Evolutionary conservation across 2,888 invertebrate species (phyloP).

Genomic region (Drosophila rellima): DNA sequence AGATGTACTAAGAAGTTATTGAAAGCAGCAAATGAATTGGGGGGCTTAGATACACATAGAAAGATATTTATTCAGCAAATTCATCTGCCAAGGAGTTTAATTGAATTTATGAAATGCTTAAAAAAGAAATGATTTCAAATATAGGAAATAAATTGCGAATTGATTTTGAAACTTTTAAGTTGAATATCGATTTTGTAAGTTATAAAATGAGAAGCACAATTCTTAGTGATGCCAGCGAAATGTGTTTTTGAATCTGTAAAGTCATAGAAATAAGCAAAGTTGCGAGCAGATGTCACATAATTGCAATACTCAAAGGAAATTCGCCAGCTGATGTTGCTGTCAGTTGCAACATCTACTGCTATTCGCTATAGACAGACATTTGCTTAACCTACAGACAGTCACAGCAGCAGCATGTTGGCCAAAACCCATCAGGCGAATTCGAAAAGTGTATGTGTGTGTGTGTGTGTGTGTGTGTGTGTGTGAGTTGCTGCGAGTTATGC

Average conservation of each 20-base stretch:
- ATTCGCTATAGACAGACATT: slow-evolving; percentile 23
- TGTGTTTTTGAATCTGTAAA: background rate
- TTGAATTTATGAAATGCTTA: too few relatives aligned
- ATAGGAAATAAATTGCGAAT: too few relatives aligned
- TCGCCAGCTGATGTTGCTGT: slow-evolving; percentile 24
- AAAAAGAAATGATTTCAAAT: too few relatives aligned
- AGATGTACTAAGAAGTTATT: background rate
- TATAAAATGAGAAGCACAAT: background rate
- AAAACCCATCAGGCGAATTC: slow-evolving; percentile 15
- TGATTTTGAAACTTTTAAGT: background rate
- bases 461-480: slow-evolving; percentile 25
- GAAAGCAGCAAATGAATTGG: background rate
- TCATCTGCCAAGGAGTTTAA: too few relatives aligned
- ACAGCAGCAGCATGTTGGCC: slow-evolving; percentile 33
- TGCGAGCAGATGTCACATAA: slow-evolving; percentile 35
- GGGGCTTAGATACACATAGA: slow-evolving; percentile 16
- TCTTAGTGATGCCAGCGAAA: background rate
- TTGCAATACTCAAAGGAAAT: slow-evolving; percentile 41
- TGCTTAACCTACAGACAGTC: slow-evolving; percentile 27
- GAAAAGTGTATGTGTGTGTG: slow-evolving; percentile 22
- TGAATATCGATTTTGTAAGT: background rate
- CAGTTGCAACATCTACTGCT: slow-evolving; percentile 33
- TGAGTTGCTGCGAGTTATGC: slow-evolving; percentile 30
- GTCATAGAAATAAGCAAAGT: slow-evolving; percentile 5
- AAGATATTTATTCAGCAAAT: too few relatives aligned